phyloP scores from a whole-genome alignment of 2,797 vertebrate genomes.

The Rousettus madagascariensis region DNA sequence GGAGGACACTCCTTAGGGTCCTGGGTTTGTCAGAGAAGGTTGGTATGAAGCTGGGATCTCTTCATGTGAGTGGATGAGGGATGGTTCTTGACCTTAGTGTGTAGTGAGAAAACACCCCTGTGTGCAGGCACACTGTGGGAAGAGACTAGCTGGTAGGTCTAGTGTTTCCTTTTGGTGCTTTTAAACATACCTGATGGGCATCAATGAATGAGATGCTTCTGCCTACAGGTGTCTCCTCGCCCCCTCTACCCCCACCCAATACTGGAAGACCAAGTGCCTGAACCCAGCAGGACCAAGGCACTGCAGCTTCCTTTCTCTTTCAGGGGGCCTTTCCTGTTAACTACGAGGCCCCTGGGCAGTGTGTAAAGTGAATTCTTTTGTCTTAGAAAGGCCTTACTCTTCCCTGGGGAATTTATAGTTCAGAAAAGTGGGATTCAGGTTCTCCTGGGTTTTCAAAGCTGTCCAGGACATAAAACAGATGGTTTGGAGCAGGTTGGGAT shows the following conservation, averaged over 20 bases:
- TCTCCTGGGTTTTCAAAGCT: not conserved
- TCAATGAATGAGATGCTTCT: not conserved
- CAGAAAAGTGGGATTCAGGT: not conserved
- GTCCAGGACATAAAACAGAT: not conserved
- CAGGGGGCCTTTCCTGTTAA: not conserved
- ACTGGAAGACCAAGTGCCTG: not conserved
- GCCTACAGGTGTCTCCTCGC: not conserved
- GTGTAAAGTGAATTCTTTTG: not conserved
- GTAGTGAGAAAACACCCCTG: not conserved
- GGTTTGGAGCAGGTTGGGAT: not conserved
- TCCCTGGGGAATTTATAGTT: not conserved
- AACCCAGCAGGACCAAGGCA: not conserved
- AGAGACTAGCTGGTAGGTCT: not conserved
- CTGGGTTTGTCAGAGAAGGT: not conserved
- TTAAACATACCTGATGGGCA: not conserved
- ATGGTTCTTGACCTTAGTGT: not conserved
- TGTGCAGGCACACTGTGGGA: not conserved
- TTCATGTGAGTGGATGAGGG: not conserved
- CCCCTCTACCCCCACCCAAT: not conserved
- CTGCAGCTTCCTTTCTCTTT: not conserved
- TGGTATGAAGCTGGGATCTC: not conserved
- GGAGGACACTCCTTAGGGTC: not conserved
- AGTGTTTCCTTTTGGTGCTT: not conserved
- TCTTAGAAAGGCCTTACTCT: not conserved
- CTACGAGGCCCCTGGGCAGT: not conserved